Conservation (phyloP, 2,797 vertebrate genomes). For the Acanthiza pusilla region DNA sequence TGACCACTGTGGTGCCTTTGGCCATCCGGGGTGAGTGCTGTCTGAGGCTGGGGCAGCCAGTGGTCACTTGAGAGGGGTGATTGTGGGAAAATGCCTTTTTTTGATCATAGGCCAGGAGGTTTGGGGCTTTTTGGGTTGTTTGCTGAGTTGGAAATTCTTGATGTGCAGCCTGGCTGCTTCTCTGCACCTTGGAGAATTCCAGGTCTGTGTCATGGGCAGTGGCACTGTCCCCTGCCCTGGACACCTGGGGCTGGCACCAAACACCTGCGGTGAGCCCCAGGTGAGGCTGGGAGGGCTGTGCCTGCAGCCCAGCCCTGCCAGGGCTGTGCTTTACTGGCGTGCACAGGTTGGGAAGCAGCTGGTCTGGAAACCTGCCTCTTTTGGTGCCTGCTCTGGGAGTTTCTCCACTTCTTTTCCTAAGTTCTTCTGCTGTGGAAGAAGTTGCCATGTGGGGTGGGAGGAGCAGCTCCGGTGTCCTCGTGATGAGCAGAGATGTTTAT, state of each 20-base stretch:
- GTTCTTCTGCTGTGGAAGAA: neutral
- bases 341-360: neutral
- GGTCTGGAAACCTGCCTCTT: rapidly evolving
- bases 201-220: rapidly evolving
- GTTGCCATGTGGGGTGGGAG: rapidly evolving
- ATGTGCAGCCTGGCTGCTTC: neutral
- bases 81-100: neutral
- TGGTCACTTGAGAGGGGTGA: neutral
- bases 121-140: neutral
- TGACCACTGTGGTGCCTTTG: neutral
- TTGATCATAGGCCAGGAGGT: neutral
- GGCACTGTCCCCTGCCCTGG: rapidly evolving
- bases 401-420: rapidly evolving
- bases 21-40: rapidly evolving
- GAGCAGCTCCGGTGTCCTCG: neutral
- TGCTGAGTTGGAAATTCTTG: neutral
- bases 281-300: neutral
- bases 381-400: neutral
- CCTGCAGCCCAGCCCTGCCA: neutral
- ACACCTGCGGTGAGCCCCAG: rapidly evolving
- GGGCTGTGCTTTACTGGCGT: neutral
- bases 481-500: too few species aligned
- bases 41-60: neutral
- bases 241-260: too few species aligned
- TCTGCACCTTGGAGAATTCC: rapidly evolving